A percentile compares a stretch with the other conserved stretches of the same genome.
These are phyloP conservation scores for Forficula auricularia DNA, from an alignment of 1,140 invertebrate genomes.

Conservation along the genomic window DNA sequence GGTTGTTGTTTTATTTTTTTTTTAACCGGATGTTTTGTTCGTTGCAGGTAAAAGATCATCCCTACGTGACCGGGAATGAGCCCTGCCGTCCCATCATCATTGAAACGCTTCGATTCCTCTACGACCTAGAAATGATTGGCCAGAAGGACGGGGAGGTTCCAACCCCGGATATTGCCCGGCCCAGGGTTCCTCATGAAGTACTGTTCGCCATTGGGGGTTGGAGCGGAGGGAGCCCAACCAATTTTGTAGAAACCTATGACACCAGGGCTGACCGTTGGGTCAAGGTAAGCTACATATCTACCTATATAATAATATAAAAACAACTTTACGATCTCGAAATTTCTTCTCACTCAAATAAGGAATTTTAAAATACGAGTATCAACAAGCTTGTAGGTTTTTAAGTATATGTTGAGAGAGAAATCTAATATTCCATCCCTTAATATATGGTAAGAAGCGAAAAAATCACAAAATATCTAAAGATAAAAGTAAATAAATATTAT, in stretches of 20 bases:
- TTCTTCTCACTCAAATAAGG: too few relatives aligned
- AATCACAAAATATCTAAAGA: too few relatives aligned
- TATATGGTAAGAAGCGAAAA: too few relatives aligned
- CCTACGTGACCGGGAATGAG: slow-evolving; percentile 41
- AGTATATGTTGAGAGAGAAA: too few relatives aligned
- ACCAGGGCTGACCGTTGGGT: slow-evolving; percentile 58
- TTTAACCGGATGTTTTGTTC: not conserved
- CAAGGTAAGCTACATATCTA: slow-evolving; percentile 29
- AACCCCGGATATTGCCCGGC: slow-evolving; percentile 42
- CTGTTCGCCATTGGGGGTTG: slow-evolving; percentile 60
- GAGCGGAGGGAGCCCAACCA: slow-evolving; percentile 49
- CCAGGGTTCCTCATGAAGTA: slow-evolving; percentile 47
- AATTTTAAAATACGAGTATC: too few relatives aligned
- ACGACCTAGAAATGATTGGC: slow-evolving; percentile 51
- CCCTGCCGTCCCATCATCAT: slow-evolving; percentile 51
- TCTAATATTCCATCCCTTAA: too few relatives aligned
- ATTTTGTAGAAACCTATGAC: slow-evolving; percentile 60
- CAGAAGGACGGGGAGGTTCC: slow-evolving; percentile 37
- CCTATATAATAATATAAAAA: slow-evolving; percentile 3
- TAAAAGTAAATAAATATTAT: too few relatives aligned
- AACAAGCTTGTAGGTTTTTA: too few relatives aligned
- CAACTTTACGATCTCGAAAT: too few relatives aligned
- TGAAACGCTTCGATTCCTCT: slow-evolving; percentile 52
- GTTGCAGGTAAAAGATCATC: slow-evolving; percentile 35
- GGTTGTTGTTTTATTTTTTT: not conserved